Evolutionary conservation across 1,140 invertebrate species (phyloP).

Genomic region (Vollenhovia emeryi): DNA sequence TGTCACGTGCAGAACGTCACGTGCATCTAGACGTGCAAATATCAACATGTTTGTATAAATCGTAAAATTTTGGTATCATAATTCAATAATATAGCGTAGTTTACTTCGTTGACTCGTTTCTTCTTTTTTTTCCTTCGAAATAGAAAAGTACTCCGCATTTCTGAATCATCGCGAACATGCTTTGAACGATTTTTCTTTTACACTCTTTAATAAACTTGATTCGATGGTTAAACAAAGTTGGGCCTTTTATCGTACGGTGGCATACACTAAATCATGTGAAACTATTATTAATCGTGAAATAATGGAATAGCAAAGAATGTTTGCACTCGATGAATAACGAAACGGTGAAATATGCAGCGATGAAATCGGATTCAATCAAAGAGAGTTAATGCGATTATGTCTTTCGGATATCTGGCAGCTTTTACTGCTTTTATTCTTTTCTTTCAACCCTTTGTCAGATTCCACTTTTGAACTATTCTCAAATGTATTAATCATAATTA

Average conservation of each 20-base stretch:
- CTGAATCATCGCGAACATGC: background rate
- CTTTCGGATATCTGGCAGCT: background rate
- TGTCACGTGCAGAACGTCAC: background rate
- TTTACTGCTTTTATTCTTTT: background rate
- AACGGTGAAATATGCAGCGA: background rate
- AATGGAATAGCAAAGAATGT: background rate
- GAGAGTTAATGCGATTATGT: background rate
- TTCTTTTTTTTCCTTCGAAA: background rate
- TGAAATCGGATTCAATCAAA: background rate
- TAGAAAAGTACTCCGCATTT: background rate
- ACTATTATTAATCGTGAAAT: background rate
- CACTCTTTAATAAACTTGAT: background rate
- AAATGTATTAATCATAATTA: background rate
- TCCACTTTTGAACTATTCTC: background rate
- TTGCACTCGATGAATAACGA: background rate
- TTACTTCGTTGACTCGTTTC: background rate
- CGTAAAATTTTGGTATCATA: background rate
- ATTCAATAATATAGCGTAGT: background rate
- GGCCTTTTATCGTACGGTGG: background rate
- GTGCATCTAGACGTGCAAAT: background rate
- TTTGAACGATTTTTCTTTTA: background rate
- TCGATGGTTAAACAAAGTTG: background rate
- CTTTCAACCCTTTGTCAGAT: background rate
- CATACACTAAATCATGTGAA: background rate
- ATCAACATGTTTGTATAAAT: background rate